phyloP scores from a whole-genome alignment of 2,113 vertebrate species.

The Spheniscus mendiculus region DNA sequence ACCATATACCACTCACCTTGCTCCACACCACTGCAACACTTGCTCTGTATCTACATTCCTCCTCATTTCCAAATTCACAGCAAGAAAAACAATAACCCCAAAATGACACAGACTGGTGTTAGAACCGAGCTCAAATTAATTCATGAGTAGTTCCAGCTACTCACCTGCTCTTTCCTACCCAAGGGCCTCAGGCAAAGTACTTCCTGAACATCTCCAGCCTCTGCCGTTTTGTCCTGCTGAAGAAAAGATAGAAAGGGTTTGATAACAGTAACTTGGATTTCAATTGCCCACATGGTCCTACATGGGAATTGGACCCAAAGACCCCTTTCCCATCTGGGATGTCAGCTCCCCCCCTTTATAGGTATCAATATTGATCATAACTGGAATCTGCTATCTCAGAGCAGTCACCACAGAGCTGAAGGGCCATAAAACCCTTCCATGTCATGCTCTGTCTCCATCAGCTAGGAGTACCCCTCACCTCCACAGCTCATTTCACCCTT shows the following conservation, averaged over 20 bases:
- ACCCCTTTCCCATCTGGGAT: fast-evolving
- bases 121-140: background rate
- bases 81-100: background rate
- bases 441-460: background rate
- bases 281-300: fast-evolving
- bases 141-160: background rate
- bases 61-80: background rate
- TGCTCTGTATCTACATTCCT: background rate
- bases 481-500: background rate
- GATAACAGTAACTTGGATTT: background rate
- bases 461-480: fast-evolving
- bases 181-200: fast-evolving
- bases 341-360: background rate
- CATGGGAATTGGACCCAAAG: fast-evolving
- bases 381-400: background rate
- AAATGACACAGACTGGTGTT: fast-evolving
- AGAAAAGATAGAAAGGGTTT: background rate
- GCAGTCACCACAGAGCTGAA: background rate
- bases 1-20: fast-evolving
- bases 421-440: background rate
- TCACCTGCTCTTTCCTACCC: background rate
- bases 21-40: background rate
- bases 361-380: background rate
- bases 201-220: background rate
- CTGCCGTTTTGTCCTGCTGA: background rate